Percentiles rank a stretch among this genome's conserved stretches.
Conservation (phyloP, 1,140 invertebrate species). For the Telenomus remus region DNA sequence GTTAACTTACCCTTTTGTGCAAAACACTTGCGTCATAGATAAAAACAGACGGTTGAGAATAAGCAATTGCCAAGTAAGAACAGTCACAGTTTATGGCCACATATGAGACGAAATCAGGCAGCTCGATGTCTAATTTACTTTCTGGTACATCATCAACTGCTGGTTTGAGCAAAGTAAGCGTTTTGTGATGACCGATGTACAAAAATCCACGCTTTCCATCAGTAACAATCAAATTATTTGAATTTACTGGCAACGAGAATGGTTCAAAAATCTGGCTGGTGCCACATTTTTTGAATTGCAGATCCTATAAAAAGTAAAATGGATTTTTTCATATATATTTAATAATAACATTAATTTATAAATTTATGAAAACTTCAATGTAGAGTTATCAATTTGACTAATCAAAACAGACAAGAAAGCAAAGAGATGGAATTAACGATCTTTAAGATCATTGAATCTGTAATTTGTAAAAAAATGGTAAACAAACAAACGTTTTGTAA, state of each 20-base stretch:
- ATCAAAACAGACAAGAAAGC: too few relatives aligned
- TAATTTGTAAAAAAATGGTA: too few relatives aligned
- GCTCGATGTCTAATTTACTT: constrained; percentile 65
- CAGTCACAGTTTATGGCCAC: constrained; percentile 70
- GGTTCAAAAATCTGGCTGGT: constrained; percentile 62
- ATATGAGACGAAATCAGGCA: constrained; percentile 58
- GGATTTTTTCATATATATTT: background rate
- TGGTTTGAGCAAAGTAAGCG: constrained; percentile 64
- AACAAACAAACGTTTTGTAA: too few relatives aligned
- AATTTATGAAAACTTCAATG: too few relatives aligned
- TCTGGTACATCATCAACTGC: constrained; percentile 55
- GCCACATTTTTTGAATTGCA: constrained; percentile 67
- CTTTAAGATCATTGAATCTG: background rate
- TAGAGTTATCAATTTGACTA: too few relatives aligned
- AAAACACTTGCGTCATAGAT: constrained; percentile 67
- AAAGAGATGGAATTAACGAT: background rate
- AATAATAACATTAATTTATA: background rate
- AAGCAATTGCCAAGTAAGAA: constrained; percentile 64
- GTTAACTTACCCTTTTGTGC: constrained; percentile 59
- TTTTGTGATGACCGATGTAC: constrained; percentile 67
- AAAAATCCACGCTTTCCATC: constrained; percentile 69
- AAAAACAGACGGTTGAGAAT: constrained; percentile 55
- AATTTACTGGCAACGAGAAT: constrained; percentile 52
- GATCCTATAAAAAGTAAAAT: constrained; percentile 63
- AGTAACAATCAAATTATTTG: constrained; percentile 63